These are phyloP conservation scores for Leptinotarsa rubiginosa DNA, from an alignment of 2,888 invertebrate genomes.

Conservation along the genomic window DNA sequence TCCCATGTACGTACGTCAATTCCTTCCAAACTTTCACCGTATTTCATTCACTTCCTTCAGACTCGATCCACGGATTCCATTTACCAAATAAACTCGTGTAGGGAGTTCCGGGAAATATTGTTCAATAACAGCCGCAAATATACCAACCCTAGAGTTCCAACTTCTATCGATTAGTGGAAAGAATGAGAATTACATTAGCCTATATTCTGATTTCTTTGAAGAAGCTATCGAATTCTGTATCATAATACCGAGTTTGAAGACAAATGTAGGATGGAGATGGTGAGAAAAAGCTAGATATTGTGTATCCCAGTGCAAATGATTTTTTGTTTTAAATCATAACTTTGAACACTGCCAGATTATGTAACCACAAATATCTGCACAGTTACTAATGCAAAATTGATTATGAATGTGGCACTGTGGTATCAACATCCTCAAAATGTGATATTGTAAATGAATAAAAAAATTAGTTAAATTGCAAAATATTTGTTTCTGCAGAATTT, in stretches of 20 bases:
- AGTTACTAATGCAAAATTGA: too few relatives aligned
- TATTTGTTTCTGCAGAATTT: too few relatives aligned
- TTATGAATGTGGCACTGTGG: too few relatives aligned
- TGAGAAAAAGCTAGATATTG: background rate
- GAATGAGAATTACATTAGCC: slow-evolving; percentile 43
- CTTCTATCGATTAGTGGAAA: slow-evolving; percentile 34
- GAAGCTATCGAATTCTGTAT: slow-evolving; percentile 25
- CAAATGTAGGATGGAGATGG: background rate
- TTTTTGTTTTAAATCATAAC: too few relatives aligned
- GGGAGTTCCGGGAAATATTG: slow-evolving; percentile 30
- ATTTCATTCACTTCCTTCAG: slow-evolving; percentile 2
- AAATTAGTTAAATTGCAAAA: too few relatives aligned
- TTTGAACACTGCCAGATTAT: too few relatives aligned
- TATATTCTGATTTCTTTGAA: slow-evolving; percentile 32
- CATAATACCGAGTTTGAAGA: slow-evolving; percentile 6
- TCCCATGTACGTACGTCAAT: background rate
- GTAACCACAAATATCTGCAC: too few relatives aligned
- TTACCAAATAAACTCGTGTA: slow-evolving; percentile 1
- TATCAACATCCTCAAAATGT: too few relatives aligned
- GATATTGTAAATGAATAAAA: too few relatives aligned
- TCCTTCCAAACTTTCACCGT: background rate
- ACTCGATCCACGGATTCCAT: background rate
- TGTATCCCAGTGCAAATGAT: background rate
- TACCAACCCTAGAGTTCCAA: slow-evolving; percentile 27
- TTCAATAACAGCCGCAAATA: slow-evolving; percentile 30